A percentile compares a stretch with the other conserved stretches of the same genome.
Conservation (phyloP, 1,140 invertebrate genomes). For the Mycetomoellerius zeteki region DNA sequence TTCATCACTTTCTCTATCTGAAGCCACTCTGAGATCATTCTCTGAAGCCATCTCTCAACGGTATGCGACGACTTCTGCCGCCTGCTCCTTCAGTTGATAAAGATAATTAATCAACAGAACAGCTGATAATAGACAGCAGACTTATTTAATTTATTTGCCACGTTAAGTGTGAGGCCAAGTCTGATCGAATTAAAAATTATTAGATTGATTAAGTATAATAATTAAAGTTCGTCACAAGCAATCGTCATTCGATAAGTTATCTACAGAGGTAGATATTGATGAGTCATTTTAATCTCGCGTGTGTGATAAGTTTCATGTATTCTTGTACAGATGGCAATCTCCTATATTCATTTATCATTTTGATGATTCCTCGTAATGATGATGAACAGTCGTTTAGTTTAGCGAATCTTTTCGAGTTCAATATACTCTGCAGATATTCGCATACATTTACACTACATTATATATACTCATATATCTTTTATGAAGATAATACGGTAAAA, state of each 20-base stretch:
- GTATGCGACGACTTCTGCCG: background rate
- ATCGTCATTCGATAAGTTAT: constrained; percentile 41
- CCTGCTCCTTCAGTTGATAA: background rate
- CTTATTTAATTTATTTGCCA: background rate
- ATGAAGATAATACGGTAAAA: background rate
- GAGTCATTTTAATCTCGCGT: background rate
- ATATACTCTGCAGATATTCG: background rate
- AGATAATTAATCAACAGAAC: background rate
- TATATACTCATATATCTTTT: background rate
- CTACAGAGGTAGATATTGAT: background rate
- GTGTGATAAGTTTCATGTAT: background rate
- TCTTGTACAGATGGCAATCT: constrained; percentile 10
- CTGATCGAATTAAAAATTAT: background rate
- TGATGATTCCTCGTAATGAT: background rate
- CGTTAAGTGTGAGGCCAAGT: background rate
- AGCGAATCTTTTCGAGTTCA: background rate
- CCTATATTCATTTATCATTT: background rate
- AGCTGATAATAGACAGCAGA: background rate
- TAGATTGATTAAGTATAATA: background rate
- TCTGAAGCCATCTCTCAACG: constrained; percentile 6
- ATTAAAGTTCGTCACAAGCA: background rate
- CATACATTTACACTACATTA: background rate
- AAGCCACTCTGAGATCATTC: background rate
- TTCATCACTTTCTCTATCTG: background rate
- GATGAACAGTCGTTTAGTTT: background rate